Conservation (phyloP, 1,140 invertebrate genomes). For the Cotesia vestalis region DNA sequence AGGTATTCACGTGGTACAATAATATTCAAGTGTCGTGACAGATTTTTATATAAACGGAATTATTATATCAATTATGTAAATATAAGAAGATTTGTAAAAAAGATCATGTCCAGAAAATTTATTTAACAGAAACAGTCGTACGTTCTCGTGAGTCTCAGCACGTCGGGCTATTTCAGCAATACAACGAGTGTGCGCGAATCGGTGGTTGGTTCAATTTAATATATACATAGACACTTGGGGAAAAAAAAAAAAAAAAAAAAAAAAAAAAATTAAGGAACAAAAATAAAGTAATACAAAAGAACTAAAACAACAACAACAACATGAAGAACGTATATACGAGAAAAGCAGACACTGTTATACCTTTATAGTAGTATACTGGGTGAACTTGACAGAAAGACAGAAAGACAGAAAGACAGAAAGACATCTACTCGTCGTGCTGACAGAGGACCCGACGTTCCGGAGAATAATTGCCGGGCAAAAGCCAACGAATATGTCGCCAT, state of each 20-base stretch:
- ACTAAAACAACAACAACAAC: too few relatives aligned
- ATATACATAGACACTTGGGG: not conserved
- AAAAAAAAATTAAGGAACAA: too few relatives aligned
- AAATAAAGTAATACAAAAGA: too few relatives aligned
- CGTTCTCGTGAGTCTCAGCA: conserved; percentile 46
- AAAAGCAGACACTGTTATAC: too few relatives aligned
- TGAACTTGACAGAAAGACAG: not conserved
- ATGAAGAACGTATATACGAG: too few relatives aligned
- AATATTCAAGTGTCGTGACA: conserved; percentile 11
- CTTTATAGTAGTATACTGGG: too few relatives aligned
- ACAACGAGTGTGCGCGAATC: conserved; percentile 26
- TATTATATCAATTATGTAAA: conserved; percentile 55
- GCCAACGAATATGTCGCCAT: conserved; percentile 26
- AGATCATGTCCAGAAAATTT: conserved; percentile 50
- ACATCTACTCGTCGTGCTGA: conserved; percentile 31
- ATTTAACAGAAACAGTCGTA: conserved; percentile 41
- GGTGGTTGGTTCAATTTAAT: not conserved
- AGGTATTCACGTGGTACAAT: not conserved
- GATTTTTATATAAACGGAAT: conserved; percentile 29
- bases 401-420: conserved; percentile 23
- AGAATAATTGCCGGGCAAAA: conserved; percentile 39
- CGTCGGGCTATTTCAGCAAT: conserved; percentile 50
- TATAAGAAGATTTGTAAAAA: conserved; percentile 46
- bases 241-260: too few relatives aligned
- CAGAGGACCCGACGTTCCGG: conserved; percentile 39